Evolutionary conservation across 1,140 invertebrate species (phyloP), one percentile per base, ranked within the genome.

Genomic region (Dysdera silvatica): DNA sequence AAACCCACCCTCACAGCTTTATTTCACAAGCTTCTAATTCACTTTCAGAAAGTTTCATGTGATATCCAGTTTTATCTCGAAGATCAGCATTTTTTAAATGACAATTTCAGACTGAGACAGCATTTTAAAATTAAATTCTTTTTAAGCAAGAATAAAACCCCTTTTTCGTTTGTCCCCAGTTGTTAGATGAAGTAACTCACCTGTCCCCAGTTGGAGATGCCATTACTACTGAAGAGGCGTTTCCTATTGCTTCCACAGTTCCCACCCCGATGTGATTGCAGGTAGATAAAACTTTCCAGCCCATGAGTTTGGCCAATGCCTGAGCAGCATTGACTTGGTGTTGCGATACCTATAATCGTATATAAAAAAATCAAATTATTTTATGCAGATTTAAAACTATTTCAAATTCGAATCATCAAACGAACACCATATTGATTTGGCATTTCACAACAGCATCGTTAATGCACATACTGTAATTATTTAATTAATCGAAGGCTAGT

Each of bases 251-350:
- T 76, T 96, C 93, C 0, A 95, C 88, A 26, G 88, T 82, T 0
- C 91, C 92, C 28, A 90, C 82, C 40, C 91, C 92, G 54, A 95
- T 79, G 77, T 92, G 88, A 55, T 71, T 69, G 41, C 71, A 74
- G 71, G 87, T 89, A 10, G 89, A 87, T 32, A 95, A 78, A 59
- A 90, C 85, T 67, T 91, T 88, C 92, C 92, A 97, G 16, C 92
- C 91, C 86, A 96, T 91, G 69, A 88, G 87, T 70, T 91, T 90
- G 1, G 89, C 88, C 62, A 96, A 78, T 37, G 84, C 83, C 73
- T 95, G 89, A 1, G 95, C 85, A 4, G 89, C 89, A 37, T 83
- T 85, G 67, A 95, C 88, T 78, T 95, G 91, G 78, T 95, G 91
- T 69, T 93, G 91, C 75, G 91, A 91, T 57, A 95, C 91, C 77